These are phyloP conservation scores for Ageneiosus marmoratus DNA, from an alignment of 2,113 vertebrate species.

Conservation along the genomic window DNA sequence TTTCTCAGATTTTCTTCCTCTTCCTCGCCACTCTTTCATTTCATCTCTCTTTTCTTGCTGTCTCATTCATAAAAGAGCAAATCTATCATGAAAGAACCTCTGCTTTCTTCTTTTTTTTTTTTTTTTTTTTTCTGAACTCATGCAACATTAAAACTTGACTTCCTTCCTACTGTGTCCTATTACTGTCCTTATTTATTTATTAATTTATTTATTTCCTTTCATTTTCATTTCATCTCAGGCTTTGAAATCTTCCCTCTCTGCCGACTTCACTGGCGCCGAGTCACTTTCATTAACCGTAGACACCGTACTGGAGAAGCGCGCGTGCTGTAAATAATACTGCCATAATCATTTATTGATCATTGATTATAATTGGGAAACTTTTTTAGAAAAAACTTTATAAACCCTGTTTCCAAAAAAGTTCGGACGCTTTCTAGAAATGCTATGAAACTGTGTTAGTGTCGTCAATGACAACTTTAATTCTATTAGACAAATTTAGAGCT, in stretches of 20 bases:
- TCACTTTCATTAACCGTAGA: not conserved
- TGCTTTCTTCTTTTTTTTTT: too few relatives aligned
- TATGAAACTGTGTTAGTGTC: too few relatives aligned
- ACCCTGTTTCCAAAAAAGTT: too few relatives aligned
- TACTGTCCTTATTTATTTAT: too few relatives aligned
- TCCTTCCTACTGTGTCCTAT: slow-evolving; percentile 36
- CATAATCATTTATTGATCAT: not conserved
- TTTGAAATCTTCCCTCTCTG: not conserved
- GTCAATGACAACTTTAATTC: too few relatives aligned
- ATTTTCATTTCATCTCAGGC: not conserved
- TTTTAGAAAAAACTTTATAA: too few relatives aligned
- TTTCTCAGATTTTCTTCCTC: slow-evolving; percentile 47
- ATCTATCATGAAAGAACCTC: not conserved
- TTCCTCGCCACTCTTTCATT: slow-evolving; percentile 26
- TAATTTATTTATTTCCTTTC: not conserved
- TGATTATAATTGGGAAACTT: too few relatives aligned
- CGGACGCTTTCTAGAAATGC: too few relatives aligned
- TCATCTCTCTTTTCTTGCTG: not conserved
- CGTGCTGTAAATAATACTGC: not conserved
- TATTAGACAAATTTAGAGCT: too few relatives aligned
- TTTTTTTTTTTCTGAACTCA: slow-evolving; percentile 28
- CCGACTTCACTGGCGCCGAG: not conserved
- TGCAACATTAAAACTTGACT: slow-evolving; percentile 46
- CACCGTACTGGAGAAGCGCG: not conserved
- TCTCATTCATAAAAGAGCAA: not conserved